Base-by-base conservation (phyloP, 1,140 invertebrate species). In the Heliconius melpomene region DNA sequence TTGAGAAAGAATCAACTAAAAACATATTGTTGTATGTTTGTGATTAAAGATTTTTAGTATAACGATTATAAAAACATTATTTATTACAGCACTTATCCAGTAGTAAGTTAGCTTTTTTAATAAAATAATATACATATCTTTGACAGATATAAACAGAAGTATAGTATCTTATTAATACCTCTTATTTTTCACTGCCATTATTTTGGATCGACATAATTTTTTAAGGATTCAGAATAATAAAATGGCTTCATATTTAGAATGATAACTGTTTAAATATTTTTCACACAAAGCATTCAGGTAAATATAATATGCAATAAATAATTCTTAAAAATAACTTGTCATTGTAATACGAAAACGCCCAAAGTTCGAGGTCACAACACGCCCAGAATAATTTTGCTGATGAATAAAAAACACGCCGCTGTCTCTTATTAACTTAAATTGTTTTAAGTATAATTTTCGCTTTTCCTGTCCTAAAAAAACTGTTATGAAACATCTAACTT, bases 321-420 rank as follows among this genome's bases (percentile, higher is more conserved):
- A 66, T 66, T 66, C 20, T 66, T 26, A 66, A 66, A 66, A 29
- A 29, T 3, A 29, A 66, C 23, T 16, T 66, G 60, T 66, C 60
- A 66, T 66, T 66, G 11, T 29, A 66, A 66, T 29, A 40, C 71
- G 36, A 72, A 36, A 72, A 72, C 71, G 71, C 32, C 18, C 71
- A 72, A 52, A 74, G 46, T 26, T 74, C 73, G 32, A 13, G 73
- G 73, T 26, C 73, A 52, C 18, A 74, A 74, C 73, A 52, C 73
- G 23, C 40, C 50, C 23, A 74, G 18, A 50, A 54, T 29, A 46
- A 29, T 54, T 32, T n/a, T 74, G 7, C 50, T 54, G 52, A 74
- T 52, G 13, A 26, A 18, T 74, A 54, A 74, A 74, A 66, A 66
- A 66, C 60, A 66, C n/a, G 60, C 11, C 60, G 23, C 60, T 66